Evolutionary conservation across 2,797 vertebrate species (phyloP).

Genomic region (Arrhamphus sclerolepis): DNA sequence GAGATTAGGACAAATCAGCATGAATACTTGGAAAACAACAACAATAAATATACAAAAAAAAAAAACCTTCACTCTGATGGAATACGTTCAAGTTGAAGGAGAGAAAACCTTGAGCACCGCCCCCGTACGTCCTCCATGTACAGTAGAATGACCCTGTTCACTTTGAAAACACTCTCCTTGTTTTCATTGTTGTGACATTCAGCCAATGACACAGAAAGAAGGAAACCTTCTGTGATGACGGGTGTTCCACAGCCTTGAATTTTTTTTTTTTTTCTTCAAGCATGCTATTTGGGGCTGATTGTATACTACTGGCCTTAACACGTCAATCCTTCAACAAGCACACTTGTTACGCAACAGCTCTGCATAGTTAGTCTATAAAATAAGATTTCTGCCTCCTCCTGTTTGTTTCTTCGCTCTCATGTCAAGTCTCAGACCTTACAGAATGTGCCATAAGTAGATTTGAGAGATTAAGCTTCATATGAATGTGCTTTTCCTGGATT

Average conservation of each 20-base stretch:
- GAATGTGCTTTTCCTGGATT: slow-evolving; percentile 79
- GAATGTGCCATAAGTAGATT: slow-evolving; percentile 69
- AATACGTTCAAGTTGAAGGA: slow-evolving; percentile 25
- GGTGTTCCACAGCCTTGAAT: slow-evolving; percentile 21
- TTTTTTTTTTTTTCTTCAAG: neutral
- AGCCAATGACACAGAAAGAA: slow-evolving; percentile 19
- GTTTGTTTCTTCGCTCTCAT: slow-evolving; percentile 19
- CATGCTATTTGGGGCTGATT: slow-evolving; percentile 4
- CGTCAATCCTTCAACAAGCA: slow-evolving; percentile 26
- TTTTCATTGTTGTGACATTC: slow-evolving; percentile 42
- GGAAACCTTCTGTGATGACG: slow-evolving; percentile 11
- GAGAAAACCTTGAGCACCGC: slow-evolving; percentile 40
- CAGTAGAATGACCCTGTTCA: slow-evolving; percentile 46
- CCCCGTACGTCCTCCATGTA: slow-evolving; percentile 40
- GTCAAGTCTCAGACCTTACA: slow-evolving; percentile 39
- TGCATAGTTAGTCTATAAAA: slow-evolving; percentile 1
- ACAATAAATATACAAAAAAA: too few relatives aligned
- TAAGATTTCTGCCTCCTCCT: slow-evolving; percentile 21
- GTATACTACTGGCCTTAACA: slow-evolving; percentile 19
- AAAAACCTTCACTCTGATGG: slow-evolving; percentile 1
- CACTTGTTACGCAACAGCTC: slow-evolving; percentile 35
- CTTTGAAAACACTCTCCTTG: slow-evolving; percentile 43
- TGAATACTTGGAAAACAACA: neutral
- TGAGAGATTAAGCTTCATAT: slow-evolving; percentile 64
- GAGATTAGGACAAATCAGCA: neutral